A percentile compares a stretch with the other conserved stretches of the same genome.
Evolutionary conservation across 2,797 vertebrate genomes (phyloP).

Genomic region (Sylvia borin): DNA sequence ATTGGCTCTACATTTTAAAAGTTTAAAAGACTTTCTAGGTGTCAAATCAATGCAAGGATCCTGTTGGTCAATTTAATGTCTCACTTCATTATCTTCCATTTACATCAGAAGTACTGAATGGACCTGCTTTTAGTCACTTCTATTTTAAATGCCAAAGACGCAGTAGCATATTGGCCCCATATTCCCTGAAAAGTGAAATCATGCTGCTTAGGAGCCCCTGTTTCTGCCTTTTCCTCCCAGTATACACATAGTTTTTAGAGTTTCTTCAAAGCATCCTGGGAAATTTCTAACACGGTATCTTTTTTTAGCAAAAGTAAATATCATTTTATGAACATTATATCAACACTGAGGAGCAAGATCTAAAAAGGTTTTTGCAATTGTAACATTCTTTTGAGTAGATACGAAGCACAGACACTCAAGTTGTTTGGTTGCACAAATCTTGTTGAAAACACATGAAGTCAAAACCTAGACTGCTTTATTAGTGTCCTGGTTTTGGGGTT

Average conservation of each 20-base stretch:
- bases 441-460: neutral
- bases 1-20: conserved; percentile 38
- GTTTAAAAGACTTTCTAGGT: neutral
- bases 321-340: neutral
- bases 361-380: neutral
- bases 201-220: neutral
- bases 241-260: neutral
- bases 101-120: neutral
- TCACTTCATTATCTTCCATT: neutral
- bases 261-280: neutral
- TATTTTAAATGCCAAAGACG: neutral
- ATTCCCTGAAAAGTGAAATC: neutral
- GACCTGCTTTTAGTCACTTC: neutral
- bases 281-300: neutral
- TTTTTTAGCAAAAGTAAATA: neutral
- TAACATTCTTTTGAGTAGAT: neutral
- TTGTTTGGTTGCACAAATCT: neutral
- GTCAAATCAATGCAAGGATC: neutral
- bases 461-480: neutral
- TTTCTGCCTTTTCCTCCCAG: neutral
- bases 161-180: neutral
- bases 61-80: neutral
- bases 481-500: neutral
- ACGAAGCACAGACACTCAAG: neutral
- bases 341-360: neutral